A percentile compares a stretch with the other conserved stretches of the same genome.
Evolutionary conservation across 1,140 invertebrate genomes (phyloP).

Genomic region (Microplitis demolitor): DNA sequence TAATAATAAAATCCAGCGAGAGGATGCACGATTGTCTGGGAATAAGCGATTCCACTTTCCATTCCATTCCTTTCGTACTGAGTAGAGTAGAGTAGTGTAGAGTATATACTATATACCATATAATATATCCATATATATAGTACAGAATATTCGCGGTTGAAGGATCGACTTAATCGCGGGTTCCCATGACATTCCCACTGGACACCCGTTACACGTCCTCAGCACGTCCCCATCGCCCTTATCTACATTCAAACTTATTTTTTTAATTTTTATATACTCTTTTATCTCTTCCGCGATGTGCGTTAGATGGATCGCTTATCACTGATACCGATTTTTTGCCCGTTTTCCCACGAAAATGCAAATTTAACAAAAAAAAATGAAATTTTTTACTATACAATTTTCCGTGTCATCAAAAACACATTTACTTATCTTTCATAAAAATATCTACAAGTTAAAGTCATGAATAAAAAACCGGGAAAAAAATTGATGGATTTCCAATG

Average conservation of each 20-base stretch:
- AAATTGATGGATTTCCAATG: too few species aligned
- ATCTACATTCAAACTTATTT: not conserved
- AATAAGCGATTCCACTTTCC: conserved; percentile 16
- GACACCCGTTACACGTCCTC: conserved; percentile 13
- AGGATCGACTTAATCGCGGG: conserved; percentile 11
- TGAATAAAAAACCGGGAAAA: too few species aligned
- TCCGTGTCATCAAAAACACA: too few species aligned
- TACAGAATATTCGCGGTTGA: not conserved
- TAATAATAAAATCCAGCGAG: not conserved
- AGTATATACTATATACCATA: too few species aligned
- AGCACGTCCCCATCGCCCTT: not conserved
- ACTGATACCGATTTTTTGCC: not conserved
- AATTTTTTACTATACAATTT: too few species aligned
- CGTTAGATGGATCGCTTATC: not conserved
- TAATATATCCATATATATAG: not conserved
- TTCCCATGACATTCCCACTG: conserved; percentile 18
- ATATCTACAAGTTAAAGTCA: too few species aligned
- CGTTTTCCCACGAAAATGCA: not conserved
- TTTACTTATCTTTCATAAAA: too few species aligned
- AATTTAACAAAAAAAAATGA: not conserved
- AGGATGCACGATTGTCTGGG: not conserved
- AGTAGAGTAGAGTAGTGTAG: too few species aligned
- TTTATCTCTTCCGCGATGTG: not conserved
- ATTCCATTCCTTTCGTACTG: not conserved
- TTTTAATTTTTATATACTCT: not conserved